phyloP scores from a whole-genome alignment of 2,888 invertebrate genomes.

The Teleogryllus oceanicus region DNA sequence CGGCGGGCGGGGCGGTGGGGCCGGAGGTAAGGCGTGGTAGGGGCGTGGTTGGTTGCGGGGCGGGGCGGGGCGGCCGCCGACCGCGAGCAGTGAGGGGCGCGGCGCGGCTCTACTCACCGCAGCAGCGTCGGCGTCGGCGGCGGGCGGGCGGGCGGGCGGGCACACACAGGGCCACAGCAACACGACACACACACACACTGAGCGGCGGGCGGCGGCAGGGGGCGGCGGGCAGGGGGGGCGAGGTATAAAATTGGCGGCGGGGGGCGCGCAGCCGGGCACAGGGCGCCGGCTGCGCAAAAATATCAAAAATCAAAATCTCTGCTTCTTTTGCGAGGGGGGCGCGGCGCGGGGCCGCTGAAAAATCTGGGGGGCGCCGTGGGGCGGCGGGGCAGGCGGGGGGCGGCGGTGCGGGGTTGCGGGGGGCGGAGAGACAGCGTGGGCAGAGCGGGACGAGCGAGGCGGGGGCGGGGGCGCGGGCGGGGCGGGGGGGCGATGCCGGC shows the following conservation, averaged over 20 bases:
- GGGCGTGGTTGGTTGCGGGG: background rate
- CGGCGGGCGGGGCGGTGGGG: background rate
- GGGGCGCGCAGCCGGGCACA: background rate
- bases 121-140: background rate
- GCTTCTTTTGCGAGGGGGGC: background rate
- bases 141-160: background rate
- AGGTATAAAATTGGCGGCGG: background rate
- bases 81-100: slow-evolving; percentile 12
- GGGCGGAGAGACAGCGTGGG: background rate
- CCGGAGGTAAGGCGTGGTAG: background rate
- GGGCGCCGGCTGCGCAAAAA: background rate
- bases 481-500: background rate
- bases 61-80: background rate
- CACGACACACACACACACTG: slow-evolving; percentile 18
- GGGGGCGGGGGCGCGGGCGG: background rate
- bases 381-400: background rate
- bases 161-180: background rate
- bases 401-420: slow-evolving; percentile 2
- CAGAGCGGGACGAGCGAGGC: background rate
- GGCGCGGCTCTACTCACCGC: slow-evolving; percentile 4
- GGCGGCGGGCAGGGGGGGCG: background rate
- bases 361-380: slow-evolving; percentile 5
- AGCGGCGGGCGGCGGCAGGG: background rate
- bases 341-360: slow-evolving; percentile 1
- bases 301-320: background rate